A percentile compares a stretch with the other conserved stretches of the same genome.
These are phyloP conservation scores for Apis cerana DNA, from an alignment of 1,140 invertebrate genomes.

Conservation along the genomic window DNA sequence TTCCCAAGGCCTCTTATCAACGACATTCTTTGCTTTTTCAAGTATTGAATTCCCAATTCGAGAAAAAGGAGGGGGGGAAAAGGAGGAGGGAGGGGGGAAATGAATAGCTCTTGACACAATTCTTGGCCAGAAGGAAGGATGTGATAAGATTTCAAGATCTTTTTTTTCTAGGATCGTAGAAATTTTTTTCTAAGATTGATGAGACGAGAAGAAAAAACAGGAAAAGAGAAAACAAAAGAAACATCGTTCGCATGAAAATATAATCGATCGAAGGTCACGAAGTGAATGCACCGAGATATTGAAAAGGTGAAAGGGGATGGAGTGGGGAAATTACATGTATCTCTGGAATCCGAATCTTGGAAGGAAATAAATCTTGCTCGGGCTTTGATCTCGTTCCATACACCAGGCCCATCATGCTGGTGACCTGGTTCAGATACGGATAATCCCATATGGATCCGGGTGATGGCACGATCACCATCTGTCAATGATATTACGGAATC, in stretches of 20 bases:
- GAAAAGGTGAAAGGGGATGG: conserved; percentile 25
- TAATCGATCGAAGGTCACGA: background rate
- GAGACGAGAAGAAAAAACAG: background rate
- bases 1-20: background rate
- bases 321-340: conserved; percentile 49
- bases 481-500: background rate
- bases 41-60: background rate
- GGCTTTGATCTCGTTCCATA: conserved; percentile 49
- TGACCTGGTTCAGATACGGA: conserved; percentile 43
- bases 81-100: background rate
- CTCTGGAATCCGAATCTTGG: conserved; percentile 60
- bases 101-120: background rate
- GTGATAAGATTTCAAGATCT: too few relatives aligned
- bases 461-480: conserved; percentile 55
- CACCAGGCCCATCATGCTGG: conserved; percentile 46
- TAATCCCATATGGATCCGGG: conserved; percentile 60
- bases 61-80: background rate
- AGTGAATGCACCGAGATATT: background rate
- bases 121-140: too few relatives aligned
- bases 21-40: background rate
- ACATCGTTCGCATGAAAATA: background rate
- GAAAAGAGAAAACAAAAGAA: background rate
- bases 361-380: conserved; percentile 38
- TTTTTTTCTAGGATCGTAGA: background rate
- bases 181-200: background rate